Evolutionary conservation across 2,797 vertebrate species (phyloP), one percentile per base, ranked within the genome.

Genomic region (Epinephelus coioides): DNA sequence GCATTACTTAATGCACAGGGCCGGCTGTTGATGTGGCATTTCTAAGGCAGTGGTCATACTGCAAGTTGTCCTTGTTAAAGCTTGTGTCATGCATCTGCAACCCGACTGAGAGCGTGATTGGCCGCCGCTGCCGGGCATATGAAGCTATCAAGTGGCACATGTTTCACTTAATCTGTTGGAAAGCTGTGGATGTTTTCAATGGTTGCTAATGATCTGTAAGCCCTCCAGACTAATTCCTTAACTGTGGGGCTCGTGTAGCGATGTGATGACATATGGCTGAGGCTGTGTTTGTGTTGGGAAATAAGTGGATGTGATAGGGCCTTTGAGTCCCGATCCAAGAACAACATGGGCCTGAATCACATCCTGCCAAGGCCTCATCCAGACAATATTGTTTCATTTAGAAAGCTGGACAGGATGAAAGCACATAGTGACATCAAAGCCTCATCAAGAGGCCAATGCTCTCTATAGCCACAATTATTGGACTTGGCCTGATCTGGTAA

Each of bases 291-390:
- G 66, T 81, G 25, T 78, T 74, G 53, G 76, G 73, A 84, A 81
- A 73, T 34, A 74, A 60, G 50, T 59, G 51, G 74, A 89, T 78
- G 72, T 70, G 80, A 87, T 82, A 55, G 73, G 49, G 63, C 69
- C 80, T 86, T 88, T 86, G 56, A 78, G 69, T 66, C 51, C 1
- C 19, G 43, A 68, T 81, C 81, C 80, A 88, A 86, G 49, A 87
- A 76, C 62, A 89, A 83, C 83, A 87, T 15, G 12, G 62, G 66
- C 73, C 73, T 51, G 64, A 80, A 74, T 79, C 71, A 74, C 73
- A 85, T 89, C 80, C 78, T 80, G 74, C 82, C 72, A 65, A 38
- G 66, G 67, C 77, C 70, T 86, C 81, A 57, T 73, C 70, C 72
- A 82, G 72, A 50, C 72, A 79, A 63, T 75, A 69, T 72, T 76